Evolutionary conservation across 2,888 invertebrate species (phyloP), one percentile per base, ranked within the genome.

Genomic region (Lasioglossum morio): DNA sequence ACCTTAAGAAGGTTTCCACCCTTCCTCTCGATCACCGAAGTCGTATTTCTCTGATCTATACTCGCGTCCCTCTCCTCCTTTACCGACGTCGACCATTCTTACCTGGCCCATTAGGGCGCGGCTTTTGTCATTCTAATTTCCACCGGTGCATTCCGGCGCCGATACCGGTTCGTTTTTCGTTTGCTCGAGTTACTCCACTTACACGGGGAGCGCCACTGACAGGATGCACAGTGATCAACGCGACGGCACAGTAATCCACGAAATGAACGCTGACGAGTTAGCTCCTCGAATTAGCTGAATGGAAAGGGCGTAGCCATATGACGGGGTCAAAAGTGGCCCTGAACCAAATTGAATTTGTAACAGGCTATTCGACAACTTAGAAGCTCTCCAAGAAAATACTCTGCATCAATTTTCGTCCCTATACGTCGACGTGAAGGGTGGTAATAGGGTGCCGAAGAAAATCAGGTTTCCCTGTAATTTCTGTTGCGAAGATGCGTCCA

Each of bases 121-220:
- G 86, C 89, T 81, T 90, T 90, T 91, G 87, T 91, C 87, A 91
- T 91, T 91, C 82, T 90, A 89, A 91, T 91, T 91, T 88, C 87
- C 87, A 82, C 40, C 40, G 78, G 76, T 53, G 78, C 86, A 84
- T 86, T 89, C 85, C 82, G 66, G n/a, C 23, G 57, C 57, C 40
- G 77, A 72, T 78, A 72, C 84, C 63, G 27, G 75, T 48, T 46
- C 66, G 72, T 40, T 69, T 86, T 75, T 79, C 72, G 77, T 60
- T 63, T 53, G 84, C 73, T 72, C 37, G 63, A 72, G 73, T 60
- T 75, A 76, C 75, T 46, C 72, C 69, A 63, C 80, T 80, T 79
- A 78, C 78, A 16, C 72, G 34, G 66, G 72, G 66, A 30, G 72
- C 53, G 83, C 53, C 82, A 46, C 46, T n/a, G 57, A n/a, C 46